Percentiles rank a stretch among this genome's conserved stretches.
These are phyloP conservation scores for Trissolcus brochymenae DNA, from an alignment of 2,888 invertebrate species.

Conservation along the genomic window DNA sequence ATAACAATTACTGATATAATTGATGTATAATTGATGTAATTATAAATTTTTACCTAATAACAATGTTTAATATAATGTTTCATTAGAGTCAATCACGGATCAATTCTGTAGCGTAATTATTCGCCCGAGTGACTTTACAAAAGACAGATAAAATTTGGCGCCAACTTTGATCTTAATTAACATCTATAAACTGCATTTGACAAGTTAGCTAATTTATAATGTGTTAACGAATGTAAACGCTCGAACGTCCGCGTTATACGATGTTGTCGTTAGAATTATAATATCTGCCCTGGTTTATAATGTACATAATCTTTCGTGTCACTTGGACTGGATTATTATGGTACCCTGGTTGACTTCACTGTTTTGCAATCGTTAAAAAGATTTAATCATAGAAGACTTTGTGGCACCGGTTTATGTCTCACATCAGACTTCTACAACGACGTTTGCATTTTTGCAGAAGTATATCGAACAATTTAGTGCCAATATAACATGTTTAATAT, in stretches of 20 bases:
- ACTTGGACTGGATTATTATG: constrained; percentile 18
- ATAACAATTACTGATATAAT: no score
- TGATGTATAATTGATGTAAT: no score
- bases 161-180: constrained; percentile 9
- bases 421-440: no score
- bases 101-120: no score
- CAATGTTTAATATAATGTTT: no score
- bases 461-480: no score
- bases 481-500: no score
- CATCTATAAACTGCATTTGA: constrained; percentile 9
- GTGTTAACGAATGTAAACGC: constrained; percentile 14
- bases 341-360: constrained; percentile 3
- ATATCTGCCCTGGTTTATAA: constrained; percentile 21
- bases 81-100: no score
- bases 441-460: no score
- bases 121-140: no score
- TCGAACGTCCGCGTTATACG: constrained; percentile 8
- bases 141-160: no score
- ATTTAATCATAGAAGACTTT: neutral
- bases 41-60: no score
- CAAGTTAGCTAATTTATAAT: constrained; percentile 19
- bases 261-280: constrained; percentile 27
- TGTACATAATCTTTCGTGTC: constrained; percentile 28
- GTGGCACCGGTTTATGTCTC: neutral
- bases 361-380: neutral